Base-by-base conservation (phyloP, 2,888 invertebrate species). In the Macaria liturata region DNA sequence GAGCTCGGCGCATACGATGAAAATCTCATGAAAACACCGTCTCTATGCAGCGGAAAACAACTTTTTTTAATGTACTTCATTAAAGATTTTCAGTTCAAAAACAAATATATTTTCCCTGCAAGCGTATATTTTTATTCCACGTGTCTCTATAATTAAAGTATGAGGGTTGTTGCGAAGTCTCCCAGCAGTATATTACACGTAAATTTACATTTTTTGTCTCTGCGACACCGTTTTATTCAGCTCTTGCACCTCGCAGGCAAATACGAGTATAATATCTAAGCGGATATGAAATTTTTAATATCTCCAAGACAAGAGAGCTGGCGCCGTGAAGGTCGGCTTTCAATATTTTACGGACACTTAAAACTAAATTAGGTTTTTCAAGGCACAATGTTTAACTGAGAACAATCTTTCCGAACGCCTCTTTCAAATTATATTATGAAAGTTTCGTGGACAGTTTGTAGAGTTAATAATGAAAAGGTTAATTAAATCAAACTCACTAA, bases 261-360 rank as follows among this genome's bases (percentile, higher is more conserved):
- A 61, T 62, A 62, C n/a, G n/a, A n/a, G n/a, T n/a, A n/a, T n/a
- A n/a, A n/a, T 60, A 51, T 45, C 46, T 70, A 72, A 68, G 72
- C 66, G 78, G 78, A 78, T 77, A 79, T 79, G 75, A 83, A 81
- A 78, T 70, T 85, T 85, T 84, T 87, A 84, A 86, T 86, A 86
- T 85, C 78, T 73, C 68, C 75, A 67, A 83, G 80, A 80, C 80
- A 82, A 64, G 80, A 71, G 74, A 78, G 72, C 74, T 80, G 70
- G 70, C 73, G 73, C 74, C 72, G 68, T 69, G 71, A 76, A 80
- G 76, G 80, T 76, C 72, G 74, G 31, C 77, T 85, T 83, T 83
- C 79, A 84, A 83, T 84, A 86, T 86, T 86, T 86, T 84, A 84
- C 80, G 81, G 81, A 83, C 77, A 83, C 81, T 83, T 81, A 78